Base-by-base conservation (phyloP, 2,113 vertebrate species). In the Pagrus major region DNA sequence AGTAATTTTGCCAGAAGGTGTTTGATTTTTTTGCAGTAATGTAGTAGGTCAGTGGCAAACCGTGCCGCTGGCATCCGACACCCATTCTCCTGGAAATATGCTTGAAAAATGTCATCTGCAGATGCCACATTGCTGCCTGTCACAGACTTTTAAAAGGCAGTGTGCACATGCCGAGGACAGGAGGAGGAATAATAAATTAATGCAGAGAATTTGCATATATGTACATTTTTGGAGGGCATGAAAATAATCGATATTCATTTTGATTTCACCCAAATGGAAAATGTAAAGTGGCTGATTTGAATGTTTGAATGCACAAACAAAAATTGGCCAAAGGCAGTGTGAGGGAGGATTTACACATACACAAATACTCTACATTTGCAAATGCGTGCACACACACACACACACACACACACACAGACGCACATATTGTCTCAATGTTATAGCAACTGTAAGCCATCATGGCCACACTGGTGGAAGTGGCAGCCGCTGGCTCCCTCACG, bases 1-100 rank as follows among this genome's bases (percentile, higher is more conserved):
- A 86, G 56, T 64, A 91, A 93, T 91, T 69, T 79, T 69, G 21
- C 69, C 80, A 71, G 68, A 86, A 73, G 86, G 83, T 86, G 64
- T 76, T 44, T 29, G 73, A 79, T 78, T 78, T 42, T 78, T 78
- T 42, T 67, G 59, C 25, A 51, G 58, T 69, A 72, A 86, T 68
- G 46, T 54, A 76, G 81, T 86, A 90, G 88, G 84, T 91, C 84
- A 88, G 67, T 35, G 25, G 69, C 64, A 60, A 80, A 44, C 85
- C 80, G 52, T 59, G 81, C 81, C 47, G 12, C 59, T 52, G 88
- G 89, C 78, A 60, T 75, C 66, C 73, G 55, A 81, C 74, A 49
- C 51, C 78, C 52, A 86, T 78, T 81, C 73, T 65, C 51, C 44
- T 80, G 73, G 75, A 84, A 82, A 70, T 81, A 49, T 65, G 63